Percentiles rank a stretch among this genome's conserved stretches.
Conservation (phyloP, 92 coral and sea anemone genomes). For the Chrysogorgia sp. region DNA sequence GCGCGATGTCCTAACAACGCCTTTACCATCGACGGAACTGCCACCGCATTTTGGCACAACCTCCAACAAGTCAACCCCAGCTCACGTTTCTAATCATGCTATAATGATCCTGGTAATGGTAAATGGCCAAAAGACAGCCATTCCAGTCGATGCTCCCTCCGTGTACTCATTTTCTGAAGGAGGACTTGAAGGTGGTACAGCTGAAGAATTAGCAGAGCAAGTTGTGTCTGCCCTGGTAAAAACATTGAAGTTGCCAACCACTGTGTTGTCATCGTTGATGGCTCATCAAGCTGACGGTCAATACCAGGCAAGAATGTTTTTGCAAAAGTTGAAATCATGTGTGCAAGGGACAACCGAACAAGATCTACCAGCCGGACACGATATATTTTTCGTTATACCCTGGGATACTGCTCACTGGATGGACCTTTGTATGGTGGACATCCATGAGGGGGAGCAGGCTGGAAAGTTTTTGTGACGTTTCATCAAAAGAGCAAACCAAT, state of each 20-base stretch:
- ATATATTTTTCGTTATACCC: constrained; percentile 41
- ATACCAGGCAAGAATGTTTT: constrained; percentile 46
- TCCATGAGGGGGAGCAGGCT: constrained; percentile 31
- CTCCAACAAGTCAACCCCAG: constrained; percentile 29
- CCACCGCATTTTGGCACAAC: constrained; percentile 46
- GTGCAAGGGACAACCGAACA: constrained; percentile 1
- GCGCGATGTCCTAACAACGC: constrained; percentile 35
- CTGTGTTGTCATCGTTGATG: constrained; percentile 10
- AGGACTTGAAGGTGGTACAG: constrained; percentile 44
- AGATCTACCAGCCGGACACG: constrained; percentile 38
- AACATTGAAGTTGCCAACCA: constrained; percentile 27
- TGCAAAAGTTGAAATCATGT: constrained; percentile 13
- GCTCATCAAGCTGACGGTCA: constrained; percentile 41
- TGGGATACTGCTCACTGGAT: constrained; percentile 49
- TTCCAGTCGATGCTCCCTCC: constrained; percentile 47
- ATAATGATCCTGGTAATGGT: constrained; percentile 41
- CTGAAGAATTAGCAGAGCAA: constrained; percentile 40
- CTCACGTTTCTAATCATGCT: constrained; percentile 41
- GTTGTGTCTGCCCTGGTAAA: constrained; percentile 33
- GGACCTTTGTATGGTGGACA: constrained; percentile 41
- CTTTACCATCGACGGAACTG: constrained; percentile 41
- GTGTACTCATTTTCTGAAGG: constrained; percentile 38
- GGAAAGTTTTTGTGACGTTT: constrained; percentile 42
- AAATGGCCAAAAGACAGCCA: constrained; percentile 37
- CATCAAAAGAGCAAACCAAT: constrained; percentile 47